phyloP scores from a whole-genome alignment of 1,140 invertebrate genomes.

The Carcinoscorpius rotundicauda region DNA sequence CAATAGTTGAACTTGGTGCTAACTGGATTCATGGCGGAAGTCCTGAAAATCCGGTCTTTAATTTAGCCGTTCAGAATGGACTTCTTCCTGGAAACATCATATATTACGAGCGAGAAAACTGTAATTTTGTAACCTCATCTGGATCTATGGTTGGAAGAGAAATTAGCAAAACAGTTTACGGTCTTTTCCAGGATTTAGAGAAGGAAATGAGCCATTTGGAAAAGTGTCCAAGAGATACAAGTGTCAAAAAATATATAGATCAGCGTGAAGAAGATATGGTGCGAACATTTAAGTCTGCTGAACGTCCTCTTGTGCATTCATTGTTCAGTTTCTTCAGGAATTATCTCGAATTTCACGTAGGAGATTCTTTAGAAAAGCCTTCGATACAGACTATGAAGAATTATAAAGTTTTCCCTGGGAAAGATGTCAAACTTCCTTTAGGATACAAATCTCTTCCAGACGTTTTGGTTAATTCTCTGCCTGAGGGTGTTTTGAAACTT shows the following conservation, averaged over 20 bases:
- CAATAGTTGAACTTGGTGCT: slow-evolving; percentile 58
- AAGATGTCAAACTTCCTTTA: slow-evolving; percentile 75
- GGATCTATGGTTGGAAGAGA: slow-evolving; percentile 44
- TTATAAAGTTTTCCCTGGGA: slow-evolving; percentile 86
- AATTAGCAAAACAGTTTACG: slow-evolving; percentile 78
- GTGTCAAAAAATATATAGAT: slow-evolving; percentile 79
- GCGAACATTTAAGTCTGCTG: slow-evolving; percentile 55
- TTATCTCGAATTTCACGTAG: slow-evolving; percentile 76
- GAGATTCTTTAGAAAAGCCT: slow-evolving; percentile 41
- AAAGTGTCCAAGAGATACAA: slow-evolving; percentile 66
- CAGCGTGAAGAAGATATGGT: slow-evolving; percentile 70
- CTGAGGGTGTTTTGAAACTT: slow-evolving; percentile 10
- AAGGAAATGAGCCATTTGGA: slow-evolving; percentile 71
- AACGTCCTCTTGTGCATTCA: slow-evolving; percentile 58
- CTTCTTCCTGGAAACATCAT: slow-evolving; percentile 5
- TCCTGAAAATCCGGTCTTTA: slow-evolving; percentile 51
- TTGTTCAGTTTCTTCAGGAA: slow-evolving; percentile 83
- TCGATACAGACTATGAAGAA: slow-evolving; percentile 73
- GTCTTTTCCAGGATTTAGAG: slow-evolving; percentile 72
- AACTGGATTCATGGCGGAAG: slow-evolving; percentile 80
- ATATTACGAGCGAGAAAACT: slow-evolving; percentile 36
- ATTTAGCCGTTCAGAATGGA: slow-evolving; percentile 27
- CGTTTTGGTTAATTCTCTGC: slow-evolving; percentile 14
- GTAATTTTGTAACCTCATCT: not conserved
- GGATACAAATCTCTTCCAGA: slow-evolving; percentile 46